Conservation (phyloP, 2,113 vertebrate species). For the Monopterus albus region DNA sequence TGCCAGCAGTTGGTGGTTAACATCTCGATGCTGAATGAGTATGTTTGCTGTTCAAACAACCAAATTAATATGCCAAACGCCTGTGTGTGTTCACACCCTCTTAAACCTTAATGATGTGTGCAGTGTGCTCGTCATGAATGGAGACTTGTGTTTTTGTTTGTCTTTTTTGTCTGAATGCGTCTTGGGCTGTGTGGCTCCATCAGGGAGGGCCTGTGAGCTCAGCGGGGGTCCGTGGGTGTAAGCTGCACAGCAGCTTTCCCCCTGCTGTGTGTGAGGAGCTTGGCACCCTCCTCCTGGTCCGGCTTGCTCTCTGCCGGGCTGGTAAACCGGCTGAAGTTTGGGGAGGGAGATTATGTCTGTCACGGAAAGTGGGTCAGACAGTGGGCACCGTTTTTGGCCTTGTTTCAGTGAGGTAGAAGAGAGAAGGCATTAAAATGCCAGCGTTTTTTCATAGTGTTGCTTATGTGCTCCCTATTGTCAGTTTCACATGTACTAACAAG, state of each 20-base stretch:
- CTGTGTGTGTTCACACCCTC: not conserved
- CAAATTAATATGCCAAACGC: not conserved
- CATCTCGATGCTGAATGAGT: not conserved
- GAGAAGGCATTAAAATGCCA: slow-evolving; percentile 48
- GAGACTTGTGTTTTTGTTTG: slow-evolving; percentile 27
- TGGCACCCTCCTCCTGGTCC: slow-evolving; percentile 39
- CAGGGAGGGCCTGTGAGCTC: slow-evolving; percentile 23
- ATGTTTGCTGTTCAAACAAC: slow-evolving; percentile 26
- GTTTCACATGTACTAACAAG: not conserved
- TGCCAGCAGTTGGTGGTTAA: not conserved
- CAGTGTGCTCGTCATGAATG: not conserved
- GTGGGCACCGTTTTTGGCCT: slow-evolving; percentile 72
- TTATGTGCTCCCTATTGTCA: slow-evolving; percentile 11
- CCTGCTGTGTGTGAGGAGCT: slow-evolving; percentile 47
- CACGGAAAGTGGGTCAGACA: slow-evolving; percentile 83
- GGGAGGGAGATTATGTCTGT: slow-evolving; percentile 70
- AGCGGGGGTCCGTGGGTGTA: slow-evolving; percentile 30
- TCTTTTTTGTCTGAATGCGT: slow-evolving; percentile 28
- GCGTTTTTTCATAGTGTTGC: slow-evolving; percentile 58
- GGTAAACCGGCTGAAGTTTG: slow-evolving; percentile 68
- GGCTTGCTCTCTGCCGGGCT: slow-evolving; percentile 39
- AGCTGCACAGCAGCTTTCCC: slow-evolving; percentile 49
- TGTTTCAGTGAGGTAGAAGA: slow-evolving; percentile 63
- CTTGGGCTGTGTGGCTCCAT: slow-evolving; percentile 4
- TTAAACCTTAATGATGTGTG: slow-evolving; percentile 7